Percentiles rank a stretch among this genome's conserved stretches.
Conservation (phyloP, 64 coral and sea anemone genomes). For the Porites lutea region DNA sequence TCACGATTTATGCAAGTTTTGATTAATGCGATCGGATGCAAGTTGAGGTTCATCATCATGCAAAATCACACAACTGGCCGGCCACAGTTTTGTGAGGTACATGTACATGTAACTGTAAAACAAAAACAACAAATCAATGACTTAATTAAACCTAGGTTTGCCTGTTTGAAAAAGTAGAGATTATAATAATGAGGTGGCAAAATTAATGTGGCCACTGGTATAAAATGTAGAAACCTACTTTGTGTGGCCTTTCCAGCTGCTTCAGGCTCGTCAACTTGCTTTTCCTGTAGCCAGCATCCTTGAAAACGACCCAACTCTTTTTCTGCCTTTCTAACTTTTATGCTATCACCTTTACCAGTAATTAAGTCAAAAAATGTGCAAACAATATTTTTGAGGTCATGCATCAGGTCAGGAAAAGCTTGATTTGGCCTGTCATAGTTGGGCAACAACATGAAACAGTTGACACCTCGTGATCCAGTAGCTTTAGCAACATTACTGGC, state of each 20-base stretch:
- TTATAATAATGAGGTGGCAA: conserved; percentile 7
- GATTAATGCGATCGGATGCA: conserved; percentile 11
- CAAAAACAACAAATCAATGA: background rate
- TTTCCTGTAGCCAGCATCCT: conserved; percentile 32
- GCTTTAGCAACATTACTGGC: conserved; percentile 12
- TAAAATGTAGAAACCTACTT: too few relatives aligned
- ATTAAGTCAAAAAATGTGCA: conserved; percentile 26
- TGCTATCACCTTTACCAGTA: conserved; percentile 28
- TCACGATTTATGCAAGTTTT: background rate
- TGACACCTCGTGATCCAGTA: conserved; percentile 30
- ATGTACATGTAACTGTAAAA: background rate
- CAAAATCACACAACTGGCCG: too few relatives aligned
- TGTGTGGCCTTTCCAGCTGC: too few relatives aligned
- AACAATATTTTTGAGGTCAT: conserved; percentile 55
- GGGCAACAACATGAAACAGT: conserved; percentile 59
- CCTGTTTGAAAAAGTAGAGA: background rate
- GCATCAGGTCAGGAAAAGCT: conserved; percentile 60
- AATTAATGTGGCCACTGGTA: background rate
- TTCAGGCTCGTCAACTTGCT: too few relatives aligned
- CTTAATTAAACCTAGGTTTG: conserved; percentile 7
- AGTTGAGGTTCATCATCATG: background rate
- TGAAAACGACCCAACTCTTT: conserved; percentile 51
- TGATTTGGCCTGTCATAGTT: conserved; percentile 18
- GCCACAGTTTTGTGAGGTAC: too few relatives aligned
- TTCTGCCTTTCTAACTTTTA: conserved; percentile 56